phyloP scores from a whole-genome alignment of 1,140 invertebrate species.

The Chlorops oryzae region DNA sequence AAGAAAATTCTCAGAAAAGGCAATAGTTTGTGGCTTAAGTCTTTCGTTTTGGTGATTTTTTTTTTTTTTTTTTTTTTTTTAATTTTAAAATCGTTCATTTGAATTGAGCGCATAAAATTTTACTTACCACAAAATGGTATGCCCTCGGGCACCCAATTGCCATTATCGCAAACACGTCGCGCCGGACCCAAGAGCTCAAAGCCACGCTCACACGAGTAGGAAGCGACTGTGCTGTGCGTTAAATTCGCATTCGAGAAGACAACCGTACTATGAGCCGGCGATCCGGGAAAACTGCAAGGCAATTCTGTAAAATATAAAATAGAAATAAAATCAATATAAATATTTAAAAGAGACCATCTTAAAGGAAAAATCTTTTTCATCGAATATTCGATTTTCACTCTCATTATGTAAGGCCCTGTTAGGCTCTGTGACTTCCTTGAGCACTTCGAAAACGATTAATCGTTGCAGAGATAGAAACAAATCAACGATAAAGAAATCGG shows the following conservation, averaged over 20 bases:
- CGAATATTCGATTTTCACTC: too few relatives aligned
- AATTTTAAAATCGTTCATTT: constrained; percentile 2
- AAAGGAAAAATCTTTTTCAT: too few relatives aligned
- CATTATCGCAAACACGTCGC: constrained; percentile 70
- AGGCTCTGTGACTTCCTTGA: too few relatives aligned
- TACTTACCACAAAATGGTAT: constrained; percentile 91
- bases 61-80: neutral
- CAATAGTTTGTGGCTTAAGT: too few relatives aligned
- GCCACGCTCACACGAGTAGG: constrained; percentile 81
- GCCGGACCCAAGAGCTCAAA: constrained; percentile 86
- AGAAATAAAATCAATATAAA: constrained; percentile 3
- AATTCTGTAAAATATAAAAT: constrained; percentile 22
- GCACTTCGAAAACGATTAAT: too few relatives aligned
- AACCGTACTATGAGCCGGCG: constrained; percentile 78
- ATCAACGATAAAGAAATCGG: too few relatives aligned
- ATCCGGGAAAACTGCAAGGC: constrained; percentile 81
- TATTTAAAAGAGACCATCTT: too few relatives aligned
- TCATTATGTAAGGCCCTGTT: too few relatives aligned
- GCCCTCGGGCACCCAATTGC: constrained; percentile 82
- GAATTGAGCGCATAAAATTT: too few relatives aligned
- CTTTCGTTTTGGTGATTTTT: too few relatives aligned
- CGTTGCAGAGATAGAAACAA: too few relatives aligned
- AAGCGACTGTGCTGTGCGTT: constrained; percentile 66
- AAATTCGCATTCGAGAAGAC: constrained; percentile 67
- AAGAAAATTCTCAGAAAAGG: too few relatives aligned